A percentile compares a stretch with the other conserved stretches of the same genome.
Evolutionary conservation across 1,140 invertebrate species (phyloP).

Genomic region (Yoshiicerus persimilis): DNA sequence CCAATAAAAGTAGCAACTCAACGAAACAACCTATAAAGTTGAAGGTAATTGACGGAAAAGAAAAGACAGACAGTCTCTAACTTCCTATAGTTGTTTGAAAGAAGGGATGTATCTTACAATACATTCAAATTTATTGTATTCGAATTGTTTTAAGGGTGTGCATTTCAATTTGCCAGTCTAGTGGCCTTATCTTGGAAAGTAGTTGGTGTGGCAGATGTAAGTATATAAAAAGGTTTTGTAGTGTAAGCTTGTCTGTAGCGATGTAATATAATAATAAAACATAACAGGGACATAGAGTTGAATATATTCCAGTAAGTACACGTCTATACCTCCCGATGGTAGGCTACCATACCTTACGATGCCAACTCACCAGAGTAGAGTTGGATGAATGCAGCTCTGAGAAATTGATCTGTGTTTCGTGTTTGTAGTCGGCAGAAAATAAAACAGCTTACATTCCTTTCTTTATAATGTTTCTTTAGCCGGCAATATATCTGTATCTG

Average conservation of each 20-base stretch:
- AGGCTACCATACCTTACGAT: not conserved
- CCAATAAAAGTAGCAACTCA: not conserved
- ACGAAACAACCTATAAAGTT: not conserved
- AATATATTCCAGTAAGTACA: not conserved
- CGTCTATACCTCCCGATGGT: not conserved
- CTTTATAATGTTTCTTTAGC: not conserved
- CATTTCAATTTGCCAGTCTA: not conserved
- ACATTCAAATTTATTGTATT: not conserved
- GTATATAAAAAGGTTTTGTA: not conserved
- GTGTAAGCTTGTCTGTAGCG: not conserved
- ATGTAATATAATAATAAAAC: not conserved
- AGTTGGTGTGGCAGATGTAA: not conserved
- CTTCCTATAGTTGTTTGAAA: not conserved
- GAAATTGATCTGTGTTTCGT: not conserved
- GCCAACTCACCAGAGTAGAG: not conserved
- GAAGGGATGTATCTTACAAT: not conserved
- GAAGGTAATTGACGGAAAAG: not conserved
- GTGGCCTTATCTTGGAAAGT: not conserved
- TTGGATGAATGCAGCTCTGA: not conserved
- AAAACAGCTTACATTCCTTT: not conserved
- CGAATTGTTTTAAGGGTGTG: not conserved
- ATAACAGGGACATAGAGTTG: not conserved
- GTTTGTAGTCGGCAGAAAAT: conserved; percentile 1
- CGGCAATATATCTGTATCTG: not conserved
- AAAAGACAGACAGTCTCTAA: not conserved